Evolutionary conservation across 2,888 invertebrate species (phyloP).

Genomic region (Pristionchus maxplancki): DNA sequence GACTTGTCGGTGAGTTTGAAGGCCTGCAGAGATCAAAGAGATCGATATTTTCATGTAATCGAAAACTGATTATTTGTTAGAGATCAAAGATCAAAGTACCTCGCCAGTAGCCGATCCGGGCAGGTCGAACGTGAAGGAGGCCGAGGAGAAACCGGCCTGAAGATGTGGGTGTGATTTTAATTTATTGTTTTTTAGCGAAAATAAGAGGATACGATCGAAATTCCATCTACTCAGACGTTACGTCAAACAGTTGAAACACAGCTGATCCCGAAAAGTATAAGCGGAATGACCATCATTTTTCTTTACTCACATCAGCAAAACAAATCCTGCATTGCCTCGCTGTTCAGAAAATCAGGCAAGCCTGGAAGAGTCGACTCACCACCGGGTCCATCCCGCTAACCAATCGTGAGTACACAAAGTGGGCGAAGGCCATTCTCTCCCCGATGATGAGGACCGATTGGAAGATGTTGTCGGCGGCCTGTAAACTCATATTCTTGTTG

Average conservation of each 20-base stretch:
- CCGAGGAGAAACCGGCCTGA: constrained; percentile 65
- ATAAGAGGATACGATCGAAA: background rate
- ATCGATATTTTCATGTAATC: background rate
- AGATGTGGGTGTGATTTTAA: background rate
- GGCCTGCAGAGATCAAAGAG: constrained; percentile 55
- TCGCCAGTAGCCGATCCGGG: constrained; percentile 74
- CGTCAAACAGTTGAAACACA: too few relatives aligned
- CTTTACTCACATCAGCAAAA: too few relatives aligned
- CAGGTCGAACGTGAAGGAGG: constrained; percentile 63
- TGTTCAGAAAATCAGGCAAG: too few relatives aligned
- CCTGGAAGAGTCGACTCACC: constrained; percentile 58
- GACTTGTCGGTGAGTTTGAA: constrained; percentile 71
- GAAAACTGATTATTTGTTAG: background rate
- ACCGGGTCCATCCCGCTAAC: constrained; percentile 67
- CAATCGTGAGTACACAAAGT: constrained; percentile 76
- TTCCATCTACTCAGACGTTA: background rate
- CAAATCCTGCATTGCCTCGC: too few relatives aligned
- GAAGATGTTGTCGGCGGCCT: constrained; percentile 68
- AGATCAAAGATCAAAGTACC: background rate
- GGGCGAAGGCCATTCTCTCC: constrained; percentile 75
- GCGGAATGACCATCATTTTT: too few relatives aligned
- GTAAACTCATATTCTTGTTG: background rate
- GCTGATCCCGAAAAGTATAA: too few relatives aligned
- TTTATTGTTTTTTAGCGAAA: background rate
- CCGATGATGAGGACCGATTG: constrained; percentile 77